Percentiles rank a stretch among this genome's conserved stretches.
Evolutionary conservation across 2,888 invertebrate genomes (phyloP).

Genomic region (Anaspis maculata): DNA sequence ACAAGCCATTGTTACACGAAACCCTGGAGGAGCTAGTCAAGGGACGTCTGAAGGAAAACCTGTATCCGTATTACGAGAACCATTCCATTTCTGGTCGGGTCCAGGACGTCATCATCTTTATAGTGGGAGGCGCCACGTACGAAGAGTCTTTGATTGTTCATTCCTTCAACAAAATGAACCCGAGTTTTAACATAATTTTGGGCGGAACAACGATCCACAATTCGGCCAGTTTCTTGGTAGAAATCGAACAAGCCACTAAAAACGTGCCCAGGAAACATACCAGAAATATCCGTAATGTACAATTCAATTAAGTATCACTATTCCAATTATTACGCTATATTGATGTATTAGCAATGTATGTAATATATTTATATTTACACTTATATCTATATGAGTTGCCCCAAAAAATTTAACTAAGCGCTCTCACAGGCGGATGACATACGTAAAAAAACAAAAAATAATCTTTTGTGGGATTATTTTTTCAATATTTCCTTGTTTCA

Average conservation of each 20-base stretch:
- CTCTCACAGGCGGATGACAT: no score
- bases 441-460: no score
- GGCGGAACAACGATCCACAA: conserved; percentile 94
- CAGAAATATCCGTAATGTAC: conserved; percentile 28
- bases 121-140: conserved; percentile 93
- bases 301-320: conserved; percentile 22
- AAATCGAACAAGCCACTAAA: conserved; percentile 60
- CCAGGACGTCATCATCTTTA: conserved; percentile 92
- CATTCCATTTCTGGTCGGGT: conserved; percentile 58
- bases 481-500: no score
- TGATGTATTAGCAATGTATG: no score
- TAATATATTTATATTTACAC: no score
- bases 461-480: no score
- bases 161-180: conserved; percentile 65
- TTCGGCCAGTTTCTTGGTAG: conserved; percentile 69
- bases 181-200: conserved; percentile 67
- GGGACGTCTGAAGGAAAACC: conserved; percentile 77
- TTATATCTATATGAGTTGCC: no score
- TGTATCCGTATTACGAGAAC: conserved; percentile 75
- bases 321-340: no score
- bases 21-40: conserved; percentile 84
- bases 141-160: conserved; percentile 88
- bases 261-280: conserved; percentile 49
- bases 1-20: conserved; percentile 85
- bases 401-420: no score